Percentiles rank a stretch among this genome's conserved stretches.
Conservation (phyloP, 2,797 vertebrate genomes). For the Enoplosus armatus region DNA sequence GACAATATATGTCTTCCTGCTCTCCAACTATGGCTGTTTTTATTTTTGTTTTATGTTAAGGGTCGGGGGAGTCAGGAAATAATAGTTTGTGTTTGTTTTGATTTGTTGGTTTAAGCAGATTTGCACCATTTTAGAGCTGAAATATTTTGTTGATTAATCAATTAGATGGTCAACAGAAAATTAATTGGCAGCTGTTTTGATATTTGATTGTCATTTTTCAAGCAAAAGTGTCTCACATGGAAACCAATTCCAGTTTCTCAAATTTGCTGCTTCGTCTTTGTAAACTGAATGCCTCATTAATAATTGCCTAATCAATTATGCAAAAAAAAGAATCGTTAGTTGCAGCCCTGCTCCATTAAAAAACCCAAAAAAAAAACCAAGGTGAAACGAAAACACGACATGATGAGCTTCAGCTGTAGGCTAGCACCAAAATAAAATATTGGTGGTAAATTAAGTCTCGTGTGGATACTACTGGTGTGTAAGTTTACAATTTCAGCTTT, state of each 20-base stretch:
- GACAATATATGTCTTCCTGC: background rate
- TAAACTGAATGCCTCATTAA: background rate
- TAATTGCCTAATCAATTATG: too few species aligned
- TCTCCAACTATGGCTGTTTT: background rate
- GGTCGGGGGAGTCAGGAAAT: background rate
- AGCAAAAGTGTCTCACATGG: too few species aligned
- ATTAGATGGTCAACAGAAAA: background rate
- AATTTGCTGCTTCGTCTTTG: background rate
- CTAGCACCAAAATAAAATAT: background rate
- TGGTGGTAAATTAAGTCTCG: slow-evolving; percentile 6
- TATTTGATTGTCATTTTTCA: background rate
- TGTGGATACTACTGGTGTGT: background rate
- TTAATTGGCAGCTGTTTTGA: background rate
- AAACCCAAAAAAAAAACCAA: background rate
- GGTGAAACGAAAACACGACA: background rate
- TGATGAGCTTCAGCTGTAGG: background rate
- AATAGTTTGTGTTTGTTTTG: slow-evolving; percentile 1
- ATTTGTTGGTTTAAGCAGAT: background rate
- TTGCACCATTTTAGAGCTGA: background rate
- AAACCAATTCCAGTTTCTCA: background rate
- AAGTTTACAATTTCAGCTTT: slow-evolving; percentile 15
- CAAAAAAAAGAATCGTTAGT: too few species aligned
- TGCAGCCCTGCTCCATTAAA: background rate
- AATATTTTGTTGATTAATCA: rapidly evolving
- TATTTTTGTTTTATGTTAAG: background rate